Evolutionary conservation across 2,888 invertebrate genomes (phyloP), one percentile per base, ranked within the genome.

Genomic region (Lasioglossum morio): DNA sequence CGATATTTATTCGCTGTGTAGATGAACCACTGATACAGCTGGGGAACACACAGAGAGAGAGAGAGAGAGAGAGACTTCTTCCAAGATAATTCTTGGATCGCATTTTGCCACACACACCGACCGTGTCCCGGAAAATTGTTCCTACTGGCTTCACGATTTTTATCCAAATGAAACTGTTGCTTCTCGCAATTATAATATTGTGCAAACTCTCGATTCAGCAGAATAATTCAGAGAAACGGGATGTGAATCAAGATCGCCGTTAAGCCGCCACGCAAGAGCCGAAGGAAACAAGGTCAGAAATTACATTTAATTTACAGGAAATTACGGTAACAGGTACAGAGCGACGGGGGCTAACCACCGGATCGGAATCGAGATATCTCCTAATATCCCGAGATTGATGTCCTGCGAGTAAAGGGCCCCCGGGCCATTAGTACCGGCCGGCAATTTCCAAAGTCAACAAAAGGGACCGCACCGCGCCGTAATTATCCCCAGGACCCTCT

Each of bases 361-460:
- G 69, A 34, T 66, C 69, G 23, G 34, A 40, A 69, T 69, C 69
- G 34, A 69, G 69, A 69, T 69, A 69, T 37, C 34, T 69, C 69
- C 69, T 69, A 69, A 69, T 40, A 69, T 37, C 69, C 69, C n/a
- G 34, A 69, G 69, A 69, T 69, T 69, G 69, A 69, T 69, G 69
- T 69, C 69, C 37, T 23, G 69, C 37, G 37, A 69, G 40, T 16
- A 16, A 30, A 30, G 66, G 69, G 37, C 69, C 69, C 69, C 23
- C 23, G 34, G 37, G n/a, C 69, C 69, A 69, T 69, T 69, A 69
- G 69, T 37, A 37, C 69, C 37, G 8, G 43, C 34, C 30, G n/a
- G 43, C 79, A 73, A 46, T 73, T 72, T 72, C 30, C 23, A 79
- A 79, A 79, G 79, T 79, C 79, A 79, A 79, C 73, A 77, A 77